These are phyloP conservation scores for Drosophila pectinifera DNA, from an alignment of 1,140 invertebrate genomes.

Conservation along the genomic window DNA sequence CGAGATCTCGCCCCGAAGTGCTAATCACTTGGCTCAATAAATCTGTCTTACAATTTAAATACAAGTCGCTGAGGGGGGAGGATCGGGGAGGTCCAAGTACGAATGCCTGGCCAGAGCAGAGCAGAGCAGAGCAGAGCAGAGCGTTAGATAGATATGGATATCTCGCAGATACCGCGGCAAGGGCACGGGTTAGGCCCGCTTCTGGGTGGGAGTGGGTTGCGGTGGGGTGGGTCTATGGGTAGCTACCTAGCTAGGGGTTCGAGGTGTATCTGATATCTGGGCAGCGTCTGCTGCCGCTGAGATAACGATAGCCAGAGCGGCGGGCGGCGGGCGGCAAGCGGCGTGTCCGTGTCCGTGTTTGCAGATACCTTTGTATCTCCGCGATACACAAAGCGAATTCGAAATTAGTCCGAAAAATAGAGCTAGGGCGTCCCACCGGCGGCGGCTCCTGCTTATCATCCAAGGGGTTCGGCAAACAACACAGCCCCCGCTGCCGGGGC, in stretches of 20 bases:
- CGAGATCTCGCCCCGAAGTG: constrained; percentile 74
- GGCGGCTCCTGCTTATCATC: constrained; percentile 59
- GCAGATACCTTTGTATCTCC: constrained; percentile 57
- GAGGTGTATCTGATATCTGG: constrained; percentile 57
- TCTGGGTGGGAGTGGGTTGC: constrained; percentile 2
- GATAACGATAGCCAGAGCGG: constrained; percentile 54
- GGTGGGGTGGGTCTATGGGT: not conserved
- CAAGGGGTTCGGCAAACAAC: constrained; percentile 44
- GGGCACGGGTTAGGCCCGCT: constrained; percentile 39
- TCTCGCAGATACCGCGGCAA: constrained; percentile 35
- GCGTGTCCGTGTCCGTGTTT: constrained; percentile 29
- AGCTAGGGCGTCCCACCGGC: too few relatives aligned
- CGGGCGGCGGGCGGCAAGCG: constrained; percentile 29
- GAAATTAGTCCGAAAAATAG: constrained; percentile 68
- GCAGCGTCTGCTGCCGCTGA: constrained; percentile 56
- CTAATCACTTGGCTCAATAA: constrained; percentile 76
- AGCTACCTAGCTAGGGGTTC: not conserved
- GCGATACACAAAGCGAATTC: constrained; percentile 61
- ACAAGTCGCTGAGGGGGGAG: not conserved
- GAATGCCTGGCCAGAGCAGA: not conserved
- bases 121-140: constrained; percentile 1
- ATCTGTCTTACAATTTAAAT: constrained; percentile 67
- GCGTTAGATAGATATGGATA: constrained; percentile 38
- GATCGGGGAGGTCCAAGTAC: constrained; percentile 3
- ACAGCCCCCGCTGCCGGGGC: constrained; percentile 10